A percentile compares a stretch with the other conserved stretches of the same genome.
Conservation (phyloP, 2,113 vertebrate genomes). For the Hydrolagus affinis region DNA sequence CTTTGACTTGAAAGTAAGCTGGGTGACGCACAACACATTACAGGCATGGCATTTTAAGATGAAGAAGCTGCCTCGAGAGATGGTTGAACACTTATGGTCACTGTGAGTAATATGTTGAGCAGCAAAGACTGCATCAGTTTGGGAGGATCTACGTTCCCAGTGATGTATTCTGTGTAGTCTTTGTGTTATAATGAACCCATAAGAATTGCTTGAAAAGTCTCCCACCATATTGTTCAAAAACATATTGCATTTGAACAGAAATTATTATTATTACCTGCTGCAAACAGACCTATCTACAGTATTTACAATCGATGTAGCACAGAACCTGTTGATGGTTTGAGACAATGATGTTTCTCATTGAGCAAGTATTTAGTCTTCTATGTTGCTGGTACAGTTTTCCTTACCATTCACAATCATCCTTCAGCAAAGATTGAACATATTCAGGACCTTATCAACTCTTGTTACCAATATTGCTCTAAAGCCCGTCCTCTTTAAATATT, state of each 20-base stretch:
- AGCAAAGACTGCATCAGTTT: not conserved
- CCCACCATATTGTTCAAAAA: not conserved
- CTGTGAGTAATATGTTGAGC: constrained; percentile 14
- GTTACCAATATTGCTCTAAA: not conserved
- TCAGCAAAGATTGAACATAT: not conserved
- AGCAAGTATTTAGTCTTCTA: not conserved
- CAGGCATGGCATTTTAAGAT: constrained; percentile 7
- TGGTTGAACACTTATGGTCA: constrained; percentile 9
- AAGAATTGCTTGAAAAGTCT: not conserved
- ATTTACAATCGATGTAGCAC: no score
- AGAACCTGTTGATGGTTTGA: not conserved
- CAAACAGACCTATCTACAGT: no score
- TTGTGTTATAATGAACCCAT: not conserved
- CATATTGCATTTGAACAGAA: not conserved
- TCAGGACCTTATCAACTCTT: not conserved
- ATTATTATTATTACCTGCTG: no score
- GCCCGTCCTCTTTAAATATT: not conserved
- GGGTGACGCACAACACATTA: constrained; percentile 47
- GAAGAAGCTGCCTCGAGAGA: not conserved
- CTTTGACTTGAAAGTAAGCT: constrained; percentile 37
- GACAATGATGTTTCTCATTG: not conserved
- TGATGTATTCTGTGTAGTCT: not conserved
- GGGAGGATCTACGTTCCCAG: not conserved
- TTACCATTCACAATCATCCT: not conserved
- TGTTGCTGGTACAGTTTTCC: not conserved